phyloP scores from a whole-genome alignment of 2,797 vertebrate species.

The Rhinogobio ventralis region DNA sequence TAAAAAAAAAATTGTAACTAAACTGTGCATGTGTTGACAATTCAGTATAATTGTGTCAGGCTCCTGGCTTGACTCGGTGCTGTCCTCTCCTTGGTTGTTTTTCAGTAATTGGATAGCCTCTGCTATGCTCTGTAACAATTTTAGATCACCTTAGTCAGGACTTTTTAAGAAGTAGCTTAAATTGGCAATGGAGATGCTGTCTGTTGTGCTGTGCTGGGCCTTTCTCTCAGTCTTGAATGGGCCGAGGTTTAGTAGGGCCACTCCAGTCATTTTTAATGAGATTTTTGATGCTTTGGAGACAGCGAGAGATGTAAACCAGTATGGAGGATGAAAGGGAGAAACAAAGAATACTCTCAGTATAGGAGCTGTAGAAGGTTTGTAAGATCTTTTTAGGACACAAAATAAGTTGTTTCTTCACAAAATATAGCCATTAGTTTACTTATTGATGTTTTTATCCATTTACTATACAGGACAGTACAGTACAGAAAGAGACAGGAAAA shows the following conservation, averaged over 20 bases:
- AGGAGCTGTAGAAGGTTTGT: slow-evolving; percentile 7
- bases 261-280: neutral
- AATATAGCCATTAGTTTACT: neutral
- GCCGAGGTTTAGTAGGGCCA: neutral
- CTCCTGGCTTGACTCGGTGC: neutral
- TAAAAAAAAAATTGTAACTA: neutral
- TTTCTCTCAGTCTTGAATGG: neutral
- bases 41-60: neutral
- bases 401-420: neutral
- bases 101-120: neutral
- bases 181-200: neutral
- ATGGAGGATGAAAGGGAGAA: neutral
- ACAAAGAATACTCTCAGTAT: neutral
- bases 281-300: neutral
- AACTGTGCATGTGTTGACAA: neutral
- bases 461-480: neutral
- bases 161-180: neutral
- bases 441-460: neutral
- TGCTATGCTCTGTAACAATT: neutral
- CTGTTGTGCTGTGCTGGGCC: neutral
- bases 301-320: neutral
- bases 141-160: slow-evolving; percentile 7
- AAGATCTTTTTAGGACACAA: neutral
- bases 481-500: neutral
- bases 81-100: neutral